Percentiles rank a stretch among this genome's conserved stretches.
phyloP scores from a whole-genome alignment of 2,888 invertebrate species.

The Crossocerus cetratus region DNA sequence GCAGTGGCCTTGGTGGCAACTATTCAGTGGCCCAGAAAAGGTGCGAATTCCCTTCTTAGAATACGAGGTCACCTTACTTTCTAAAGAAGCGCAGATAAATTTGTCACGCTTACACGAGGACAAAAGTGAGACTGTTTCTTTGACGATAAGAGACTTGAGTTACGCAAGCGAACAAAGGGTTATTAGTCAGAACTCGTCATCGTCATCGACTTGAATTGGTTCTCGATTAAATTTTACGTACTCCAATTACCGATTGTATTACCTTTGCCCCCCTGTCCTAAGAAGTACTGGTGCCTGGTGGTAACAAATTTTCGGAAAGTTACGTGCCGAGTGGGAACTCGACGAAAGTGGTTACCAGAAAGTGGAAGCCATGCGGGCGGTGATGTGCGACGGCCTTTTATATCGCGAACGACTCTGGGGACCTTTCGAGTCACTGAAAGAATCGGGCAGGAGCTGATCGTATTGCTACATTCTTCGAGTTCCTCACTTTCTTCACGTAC shows the following conservation, averaged over 20 bases:
- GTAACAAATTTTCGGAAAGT: not conserved
- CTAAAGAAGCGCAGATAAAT: not conserved
- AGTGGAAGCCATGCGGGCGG: conserved; percentile 5
- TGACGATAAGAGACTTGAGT: too few relatives aligned
- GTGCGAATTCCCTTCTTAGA: conserved; percentile 2
- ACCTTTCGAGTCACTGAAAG: conserved; percentile 9
- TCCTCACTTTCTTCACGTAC: conserved; percentile 24
- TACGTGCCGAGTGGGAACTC: not conserved
- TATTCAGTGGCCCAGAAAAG: conserved; percentile 8
- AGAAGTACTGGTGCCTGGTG: not conserved
- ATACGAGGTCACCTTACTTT: not conserved
- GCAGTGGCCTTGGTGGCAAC: conserved; percentile 1
- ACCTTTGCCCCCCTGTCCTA: too few relatives aligned
- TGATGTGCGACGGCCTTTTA: conserved; percentile 15
- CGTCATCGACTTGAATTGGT: too few relatives aligned
- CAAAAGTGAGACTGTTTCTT: too few relatives aligned
- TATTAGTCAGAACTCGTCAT: too few relatives aligned
- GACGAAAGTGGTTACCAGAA: conserved; percentile 21
- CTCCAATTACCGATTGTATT: too few relatives aligned
- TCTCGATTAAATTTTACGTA: too few relatives aligned
- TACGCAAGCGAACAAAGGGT: too few relatives aligned
- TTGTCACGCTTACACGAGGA: not conserved
- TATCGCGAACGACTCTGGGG: conserved; percentile 11
- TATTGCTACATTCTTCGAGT: conserved; percentile 10
- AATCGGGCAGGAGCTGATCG: conserved; percentile 12